phyloP scores from a whole-genome alignment of 2,797 vertebrate genomes.

The Helostoma temminkii region DNA sequence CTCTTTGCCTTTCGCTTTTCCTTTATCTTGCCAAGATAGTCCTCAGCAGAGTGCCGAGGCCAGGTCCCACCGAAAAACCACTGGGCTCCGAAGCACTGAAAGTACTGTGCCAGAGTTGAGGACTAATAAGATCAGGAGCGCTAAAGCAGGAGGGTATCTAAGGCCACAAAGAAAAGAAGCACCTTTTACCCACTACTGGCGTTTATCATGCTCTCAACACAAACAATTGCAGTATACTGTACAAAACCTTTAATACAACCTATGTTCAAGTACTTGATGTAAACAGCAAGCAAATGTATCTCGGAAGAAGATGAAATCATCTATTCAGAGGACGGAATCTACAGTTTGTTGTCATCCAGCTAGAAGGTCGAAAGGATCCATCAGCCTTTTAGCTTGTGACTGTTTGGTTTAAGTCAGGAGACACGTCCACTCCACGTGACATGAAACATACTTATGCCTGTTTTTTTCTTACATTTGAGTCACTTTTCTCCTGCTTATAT shows the following conservation, averaged over 20 bases:
- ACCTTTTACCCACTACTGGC: slow-evolving; percentile 64
- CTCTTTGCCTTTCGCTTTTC: slow-evolving; percentile 66
- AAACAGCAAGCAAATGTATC: slow-evolving; percentile 82
- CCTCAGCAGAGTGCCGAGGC: slow-evolving; percentile 47
- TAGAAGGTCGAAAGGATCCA: slow-evolving; percentile 36
- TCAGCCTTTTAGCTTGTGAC: slow-evolving; percentile 46
- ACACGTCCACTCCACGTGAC: slow-evolving; percentile 29
- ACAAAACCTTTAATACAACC: slow-evolving; percentile 63
- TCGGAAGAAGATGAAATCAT: slow-evolving; percentile 66
- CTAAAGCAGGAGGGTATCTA: slow-evolving; percentile 70
- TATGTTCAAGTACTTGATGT: slow-evolving; percentile 91
- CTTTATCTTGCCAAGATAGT: slow-evolving; percentile 58
- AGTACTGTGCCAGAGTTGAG: slow-evolving; percentile 38
- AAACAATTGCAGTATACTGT: slow-evolving; percentile 58
- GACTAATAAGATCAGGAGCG: slow-evolving; percentile 58
- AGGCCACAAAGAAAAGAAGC: slow-evolving; percentile 82
- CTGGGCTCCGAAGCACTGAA: slow-evolving; percentile 25
- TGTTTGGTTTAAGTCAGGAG: slow-evolving; percentile 66
- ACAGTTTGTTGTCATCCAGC: slow-evolving; percentile 61
- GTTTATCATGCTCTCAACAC: slow-evolving; percentile 61
- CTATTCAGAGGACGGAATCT: slow-evolving; percentile 57
- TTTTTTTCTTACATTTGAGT: background rate
- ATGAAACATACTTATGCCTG: slow-evolving; percentile 10
- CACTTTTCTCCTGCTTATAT: slow-evolving; percentile 8
- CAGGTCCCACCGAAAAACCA: slow-evolving; percentile 29